phyloP scores from a whole-genome alignment of 92 coral and sea anemone species.

The Isaurus tuberculatus region DNA sequence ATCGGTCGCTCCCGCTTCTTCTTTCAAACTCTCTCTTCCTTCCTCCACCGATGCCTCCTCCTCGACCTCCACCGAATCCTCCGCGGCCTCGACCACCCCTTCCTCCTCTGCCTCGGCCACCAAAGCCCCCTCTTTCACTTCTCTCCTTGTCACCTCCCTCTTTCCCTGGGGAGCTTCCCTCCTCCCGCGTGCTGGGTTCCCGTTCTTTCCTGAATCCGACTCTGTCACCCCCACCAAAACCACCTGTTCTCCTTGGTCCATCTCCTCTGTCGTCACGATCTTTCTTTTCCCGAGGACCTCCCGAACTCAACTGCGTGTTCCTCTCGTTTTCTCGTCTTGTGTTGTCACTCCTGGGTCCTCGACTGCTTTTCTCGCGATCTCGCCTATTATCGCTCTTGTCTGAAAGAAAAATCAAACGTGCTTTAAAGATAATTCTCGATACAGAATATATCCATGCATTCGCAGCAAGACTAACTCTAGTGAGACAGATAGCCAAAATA shows the following conservation, averaged over 20 bases:
- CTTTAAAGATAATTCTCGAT: neutral
- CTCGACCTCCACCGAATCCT: constrained; percentile 76
- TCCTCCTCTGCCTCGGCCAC: constrained; percentile 75
- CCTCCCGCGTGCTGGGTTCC: constrained; percentile 72
- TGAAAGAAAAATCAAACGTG: constrained; percentile 19
- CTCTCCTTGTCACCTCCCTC: constrained; percentile 74
- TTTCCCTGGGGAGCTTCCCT: constrained; percentile 81
- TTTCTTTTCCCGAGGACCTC: constrained; percentile 82
- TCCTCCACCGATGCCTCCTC: constrained; percentile 83
- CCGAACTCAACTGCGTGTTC: constrained; percentile 80
- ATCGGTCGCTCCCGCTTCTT: constrained; percentile 95
- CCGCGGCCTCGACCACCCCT: constrained; percentile 80
- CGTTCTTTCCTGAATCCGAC: constrained; percentile 76
- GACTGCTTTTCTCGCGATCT: constrained; percentile 72
- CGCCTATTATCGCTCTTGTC: constrained; percentile 56
- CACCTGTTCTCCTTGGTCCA: constrained; percentile 77
- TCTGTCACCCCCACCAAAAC: constrained; percentile 68
- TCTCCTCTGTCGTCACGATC: constrained; percentile 85
- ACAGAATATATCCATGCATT: neutral
- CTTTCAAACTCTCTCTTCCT: constrained; percentile 96
- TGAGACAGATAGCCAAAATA: neutral
- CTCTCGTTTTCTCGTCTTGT: constrained; percentile 95
- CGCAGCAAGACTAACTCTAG: neutral
- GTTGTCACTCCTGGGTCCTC: constrained; percentile 77
- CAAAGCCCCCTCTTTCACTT: constrained; percentile 79